Evolutionary conservation across 2,113 vertebrate species (phyloP).

Genomic region (Heterotis niloticus): DNA sequence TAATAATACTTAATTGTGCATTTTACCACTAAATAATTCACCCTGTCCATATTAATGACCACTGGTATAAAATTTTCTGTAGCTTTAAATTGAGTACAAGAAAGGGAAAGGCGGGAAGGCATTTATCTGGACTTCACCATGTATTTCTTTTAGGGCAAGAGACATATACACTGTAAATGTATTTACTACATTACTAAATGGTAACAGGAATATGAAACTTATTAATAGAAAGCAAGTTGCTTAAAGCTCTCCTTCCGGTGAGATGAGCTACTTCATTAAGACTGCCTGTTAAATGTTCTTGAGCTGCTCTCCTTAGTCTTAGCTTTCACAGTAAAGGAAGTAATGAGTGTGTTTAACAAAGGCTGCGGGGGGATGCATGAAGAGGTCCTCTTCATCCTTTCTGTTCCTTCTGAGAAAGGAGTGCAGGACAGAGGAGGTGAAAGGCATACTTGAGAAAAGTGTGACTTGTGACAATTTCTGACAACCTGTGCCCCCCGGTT

Average conservation of each 20-base stretch:
- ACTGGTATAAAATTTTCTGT: neutral
- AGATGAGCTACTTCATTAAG: slow-evolving; percentile 19
- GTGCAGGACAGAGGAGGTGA: slow-evolving; percentile 15
- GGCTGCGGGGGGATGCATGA: slow-evolving; percentile 33
- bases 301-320: slow-evolving; percentile 21
- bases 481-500: neutral
- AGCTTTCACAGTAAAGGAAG: slow-evolving; percentile 21
- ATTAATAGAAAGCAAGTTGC: slow-evolving; percentile 14
- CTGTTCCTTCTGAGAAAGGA: slow-evolving; percentile 21
- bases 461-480: neutral
- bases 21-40: neutral
- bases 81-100: neutral
- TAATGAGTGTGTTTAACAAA: slow-evolving; percentile 33
- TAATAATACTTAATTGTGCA: neutral
- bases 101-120: neutral
- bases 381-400: slow-evolving; percentile 28
- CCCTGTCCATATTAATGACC: neutral
- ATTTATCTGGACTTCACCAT: neutral
- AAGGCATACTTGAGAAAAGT: neutral
- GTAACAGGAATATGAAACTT: slow-evolving; percentile 12
- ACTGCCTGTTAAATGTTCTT: slow-evolving; percentile 37
- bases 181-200: neutral
- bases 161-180: slow-evolving; percentile 9
- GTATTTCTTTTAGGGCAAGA: slow-evolving; percentile 15
- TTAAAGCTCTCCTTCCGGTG: slow-evolving; percentile 6